Evolutionary conservation across 2,888 invertebrate genomes (phyloP), one percentile per base, ranked within the genome.

Genomic region (Eilema sororculum): DNA sequence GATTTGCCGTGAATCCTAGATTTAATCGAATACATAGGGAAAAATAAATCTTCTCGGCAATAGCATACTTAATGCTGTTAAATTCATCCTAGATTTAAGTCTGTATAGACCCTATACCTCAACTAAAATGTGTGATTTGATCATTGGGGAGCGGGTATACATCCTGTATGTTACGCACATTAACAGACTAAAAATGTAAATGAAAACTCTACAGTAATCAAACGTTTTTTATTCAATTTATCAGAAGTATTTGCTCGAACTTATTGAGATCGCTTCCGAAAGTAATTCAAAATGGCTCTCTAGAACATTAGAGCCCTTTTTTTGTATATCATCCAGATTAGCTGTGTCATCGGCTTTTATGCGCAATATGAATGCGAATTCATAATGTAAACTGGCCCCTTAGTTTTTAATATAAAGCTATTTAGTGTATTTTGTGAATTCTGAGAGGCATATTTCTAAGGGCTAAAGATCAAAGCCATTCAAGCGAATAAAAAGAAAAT

Each of bases 381-480:
- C 80, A 78, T 82, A 83, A 84, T 83, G 79, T 73, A 82, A 86
- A 86, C 84, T 83, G 76, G 67, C 76, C 76, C 73, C 78, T 58
- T 82, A 80, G 71, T 70, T 74, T 79, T 84, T 83, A 80, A 85
- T 82, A 82, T 77, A 86, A 86, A 84, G 84, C 79, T 84, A 82
- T 78, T 84, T 86, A 85, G 83, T 82, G 79, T 87, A 86, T 88
- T 89, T 83, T 84, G 78, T 81, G 80, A 88, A 86, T 88, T 81
- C 84, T 84, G 86, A 88, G 83, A 89, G 81, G 80, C 84, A 78
- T 87, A 85, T 86, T 87, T 87, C 84, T 87, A 89, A 90, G 86
- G 84, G 84, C 85, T 84, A 75, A 86, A 89, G 86, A 91, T 91
- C 87, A 89, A 92, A 91, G 88, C 85, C 80, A 85, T 90, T 83